A percentile compares a stretch with the other conserved stretches of the same genome.
Conservation (phyloP, 2,888 invertebrate species). For the Elgonia sp. region DNA sequence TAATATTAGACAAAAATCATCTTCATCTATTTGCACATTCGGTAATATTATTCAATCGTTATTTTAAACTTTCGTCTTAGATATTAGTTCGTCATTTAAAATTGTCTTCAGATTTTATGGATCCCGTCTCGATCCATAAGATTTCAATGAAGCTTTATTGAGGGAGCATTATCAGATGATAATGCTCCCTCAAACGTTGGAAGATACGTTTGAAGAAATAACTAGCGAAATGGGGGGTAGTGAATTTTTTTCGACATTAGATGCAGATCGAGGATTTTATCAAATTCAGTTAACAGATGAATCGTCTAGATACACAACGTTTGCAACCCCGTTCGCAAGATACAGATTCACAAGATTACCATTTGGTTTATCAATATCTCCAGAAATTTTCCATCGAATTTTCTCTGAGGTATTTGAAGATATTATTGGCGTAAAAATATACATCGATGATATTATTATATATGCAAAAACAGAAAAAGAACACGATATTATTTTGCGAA, state of each 20-base stretch:
- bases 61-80: too few species aligned
- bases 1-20: neutral
- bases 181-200: too few species aligned
- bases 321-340: conserved; percentile 1
- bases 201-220: conserved; percentile 19
- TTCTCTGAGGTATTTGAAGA: conserved; percentile 67
- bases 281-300: conserved; percentile 75
- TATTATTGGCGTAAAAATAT: conserved; percentile 28
- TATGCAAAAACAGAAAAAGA: conserved; percentile 64
- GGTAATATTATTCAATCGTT: too few species aligned
- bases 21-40: conserved; percentile 74
- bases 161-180: neutral
- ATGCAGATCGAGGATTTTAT: conserved; percentile 74
- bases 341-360: conserved; percentile 3
- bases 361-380: conserved; percentile 26
- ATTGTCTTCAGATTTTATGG: too few species aligned
- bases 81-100: too few species aligned
- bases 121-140: conserved; percentile 80
- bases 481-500: conserved; percentile 42
- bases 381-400: conserved; percentile 58
- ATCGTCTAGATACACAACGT: conserved; percentile 21
- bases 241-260: neutral
- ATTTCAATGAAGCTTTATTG: conserved; percentile 4
- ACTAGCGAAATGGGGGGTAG: neutral
- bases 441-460: conserved; percentile 62